Conservation (phyloP, 2,888 invertebrate species). For the Acanthosepion pharaonis region DNA sequence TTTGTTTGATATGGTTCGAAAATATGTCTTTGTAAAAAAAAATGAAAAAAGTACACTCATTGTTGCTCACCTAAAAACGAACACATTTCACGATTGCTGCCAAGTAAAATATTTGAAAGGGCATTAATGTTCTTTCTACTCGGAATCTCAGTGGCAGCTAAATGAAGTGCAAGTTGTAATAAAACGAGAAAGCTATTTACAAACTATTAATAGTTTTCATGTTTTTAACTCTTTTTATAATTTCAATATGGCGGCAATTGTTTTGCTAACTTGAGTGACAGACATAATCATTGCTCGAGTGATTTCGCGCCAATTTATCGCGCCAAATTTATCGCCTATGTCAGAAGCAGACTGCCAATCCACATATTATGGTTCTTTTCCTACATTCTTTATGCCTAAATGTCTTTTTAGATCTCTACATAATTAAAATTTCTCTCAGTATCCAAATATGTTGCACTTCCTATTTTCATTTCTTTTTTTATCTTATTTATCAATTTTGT, state of each 20-base stretch:
- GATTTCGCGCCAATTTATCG: background rate
- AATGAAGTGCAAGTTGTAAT: background rate
- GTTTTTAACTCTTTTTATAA: background rate
- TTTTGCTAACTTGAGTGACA: background rate
- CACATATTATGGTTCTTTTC: background rate
- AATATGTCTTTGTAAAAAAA: background rate
- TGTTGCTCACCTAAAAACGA: background rate
- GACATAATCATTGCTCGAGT: background rate
- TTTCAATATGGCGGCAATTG: background rate
- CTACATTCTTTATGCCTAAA: background rate
- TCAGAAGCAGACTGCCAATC: background rate
- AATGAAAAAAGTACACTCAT: background rate
- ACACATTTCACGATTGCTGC: background rate
- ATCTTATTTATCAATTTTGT: background rate
- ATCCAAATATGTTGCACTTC: too few relatives aligned
- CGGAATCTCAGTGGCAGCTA: background rate
- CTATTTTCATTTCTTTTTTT: background rate
- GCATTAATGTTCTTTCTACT: background rate
- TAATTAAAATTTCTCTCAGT: background rate
- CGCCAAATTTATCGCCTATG: background rate
- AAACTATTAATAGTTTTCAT: background rate
- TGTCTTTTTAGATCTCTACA: background rate
- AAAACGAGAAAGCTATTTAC: background rate
- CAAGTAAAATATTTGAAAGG: background rate
- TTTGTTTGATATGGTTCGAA: background rate